Conservation (phyloP, 1,140 invertebrate genomes). For the Penaeus vannamei region DNA sequence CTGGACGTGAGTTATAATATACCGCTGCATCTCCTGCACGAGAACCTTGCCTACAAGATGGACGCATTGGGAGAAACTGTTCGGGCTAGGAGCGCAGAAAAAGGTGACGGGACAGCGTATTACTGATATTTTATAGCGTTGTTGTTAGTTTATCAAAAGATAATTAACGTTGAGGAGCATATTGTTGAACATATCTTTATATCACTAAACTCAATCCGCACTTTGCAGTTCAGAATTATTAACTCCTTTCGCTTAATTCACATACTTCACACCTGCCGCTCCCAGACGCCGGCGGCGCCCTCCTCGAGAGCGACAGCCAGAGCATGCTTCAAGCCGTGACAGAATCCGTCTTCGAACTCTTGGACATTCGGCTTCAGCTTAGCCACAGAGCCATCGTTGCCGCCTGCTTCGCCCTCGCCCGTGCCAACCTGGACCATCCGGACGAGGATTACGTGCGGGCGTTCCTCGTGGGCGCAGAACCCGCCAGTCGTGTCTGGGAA, state of each 20-base stretch:
- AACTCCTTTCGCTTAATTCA: too few species aligned
- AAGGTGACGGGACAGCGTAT: too few species aligned
- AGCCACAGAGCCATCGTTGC: slow-evolving; percentile 42
- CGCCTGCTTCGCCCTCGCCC: slow-evolving; percentile 40
- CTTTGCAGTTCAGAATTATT: too few species aligned
- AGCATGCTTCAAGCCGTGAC: slow-evolving; percentile 31
- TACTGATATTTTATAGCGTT: too few species aligned
- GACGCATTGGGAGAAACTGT: background rate
- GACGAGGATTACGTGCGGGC: slow-evolving; percentile 34
- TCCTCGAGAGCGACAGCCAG: background rate
- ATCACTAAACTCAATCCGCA: too few species aligned
- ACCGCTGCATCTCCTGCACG: slow-evolving; percentile 45
- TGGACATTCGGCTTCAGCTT: slow-evolving; percentile 40
- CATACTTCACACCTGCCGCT: too few species aligned
- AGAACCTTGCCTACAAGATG: slow-evolving; percentile 41
- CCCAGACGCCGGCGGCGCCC: too few species aligned
- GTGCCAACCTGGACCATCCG: slow-evolving; percentile 11
- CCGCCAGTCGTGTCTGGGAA: too few species aligned
- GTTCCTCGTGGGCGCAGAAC: slow-evolving; percentile 4
- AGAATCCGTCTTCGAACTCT: slow-evolving; percentile 20
- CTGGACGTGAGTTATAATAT: slow-evolving; percentile 21
- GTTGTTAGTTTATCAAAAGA: too few species aligned
- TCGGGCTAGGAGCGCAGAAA: background rate
- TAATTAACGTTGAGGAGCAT: too few species aligned
- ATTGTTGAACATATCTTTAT: too few species aligned